phyloP scores from a whole-genome alignment of 2,113 vertebrate genomes.

The Arvicanthis niloticus region DNA sequence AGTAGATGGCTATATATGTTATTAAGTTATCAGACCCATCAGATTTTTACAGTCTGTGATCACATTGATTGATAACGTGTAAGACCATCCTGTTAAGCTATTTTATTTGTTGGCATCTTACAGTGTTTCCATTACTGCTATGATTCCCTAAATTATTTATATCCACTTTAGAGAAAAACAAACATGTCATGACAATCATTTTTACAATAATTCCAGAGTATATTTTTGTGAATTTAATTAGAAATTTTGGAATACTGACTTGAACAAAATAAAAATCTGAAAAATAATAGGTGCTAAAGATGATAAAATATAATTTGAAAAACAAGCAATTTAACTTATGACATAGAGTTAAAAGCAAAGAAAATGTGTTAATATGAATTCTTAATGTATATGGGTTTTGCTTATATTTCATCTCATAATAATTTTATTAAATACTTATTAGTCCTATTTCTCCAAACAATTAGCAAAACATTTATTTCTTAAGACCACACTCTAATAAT shows the following conservation, averaged over 20 bases:
- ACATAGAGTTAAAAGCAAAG: background rate
- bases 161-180: background rate
- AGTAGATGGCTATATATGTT: background rate
- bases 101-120: background rate
- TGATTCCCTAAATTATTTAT: background rate
- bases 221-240: slow-evolving; percentile 8
- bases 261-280: slow-evolving; percentile 3
- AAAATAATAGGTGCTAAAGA: background rate
- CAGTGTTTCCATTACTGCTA: background rate
- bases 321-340: slow-evolving; percentile 18
- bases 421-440: background rate
- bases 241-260: background rate
- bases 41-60: background rate
- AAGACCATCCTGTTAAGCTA: background rate
- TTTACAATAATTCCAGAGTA: slow-evolving; percentile 12
- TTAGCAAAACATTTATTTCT: background rate
- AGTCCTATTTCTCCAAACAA: accelerated
- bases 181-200: background rate
- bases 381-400: background rate
- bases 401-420: background rate
- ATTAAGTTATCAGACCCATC: background rate
- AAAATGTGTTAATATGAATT: background rate
- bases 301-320: background rate
- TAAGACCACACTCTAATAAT: background rate
- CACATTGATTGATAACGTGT: background rate